Percentiles rank a stretch among this genome's conserved stretches.
phyloP scores from a whole-genome alignment of 2,888 invertebrate genomes.

The Plebejus melissa region DNA sequence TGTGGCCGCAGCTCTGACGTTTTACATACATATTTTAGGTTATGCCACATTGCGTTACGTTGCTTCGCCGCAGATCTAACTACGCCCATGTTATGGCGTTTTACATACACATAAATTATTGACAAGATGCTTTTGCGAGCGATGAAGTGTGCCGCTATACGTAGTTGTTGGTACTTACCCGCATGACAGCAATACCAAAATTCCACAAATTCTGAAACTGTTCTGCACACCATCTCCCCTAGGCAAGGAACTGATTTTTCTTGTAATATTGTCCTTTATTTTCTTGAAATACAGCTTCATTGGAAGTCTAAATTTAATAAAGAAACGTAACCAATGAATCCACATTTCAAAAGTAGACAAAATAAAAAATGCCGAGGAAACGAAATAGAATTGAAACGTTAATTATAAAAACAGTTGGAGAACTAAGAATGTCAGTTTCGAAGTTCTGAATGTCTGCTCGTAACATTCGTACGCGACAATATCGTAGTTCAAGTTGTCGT shows the following conservation, averaged over 20 bases:
- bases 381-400: slow-evolving; percentile 3
- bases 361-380: not conserved
- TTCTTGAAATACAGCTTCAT: too few relatives aligned
- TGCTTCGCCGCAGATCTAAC: not conserved
- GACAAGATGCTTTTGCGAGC: not conserved
- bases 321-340: not conserved
- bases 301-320: too few relatives aligned
- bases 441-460: not conserved
- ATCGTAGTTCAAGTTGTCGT: not conserved
- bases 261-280: too few relatives aligned
- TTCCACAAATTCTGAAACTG: too few relatives aligned
- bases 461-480: slow-evolving; percentile 12
- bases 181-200: too few relatives aligned
- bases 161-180: too few relatives aligned
- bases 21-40: not conserved
- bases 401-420: slow-evolving; percentile 17
- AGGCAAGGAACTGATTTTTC: too few relatives aligned
- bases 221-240: too few relatives aligned
- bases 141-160: too few relatives aligned
- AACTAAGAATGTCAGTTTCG: slow-evolving; percentile 12
- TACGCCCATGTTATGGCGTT: not conserved
- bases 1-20: not conserved
- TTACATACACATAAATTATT: too few relatives aligned
- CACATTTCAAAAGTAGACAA: not conserved
- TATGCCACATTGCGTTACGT: not conserved